Conservation (phyloP, 1,140 invertebrate species). For the Dinothrombium tinctorium region DNA sequence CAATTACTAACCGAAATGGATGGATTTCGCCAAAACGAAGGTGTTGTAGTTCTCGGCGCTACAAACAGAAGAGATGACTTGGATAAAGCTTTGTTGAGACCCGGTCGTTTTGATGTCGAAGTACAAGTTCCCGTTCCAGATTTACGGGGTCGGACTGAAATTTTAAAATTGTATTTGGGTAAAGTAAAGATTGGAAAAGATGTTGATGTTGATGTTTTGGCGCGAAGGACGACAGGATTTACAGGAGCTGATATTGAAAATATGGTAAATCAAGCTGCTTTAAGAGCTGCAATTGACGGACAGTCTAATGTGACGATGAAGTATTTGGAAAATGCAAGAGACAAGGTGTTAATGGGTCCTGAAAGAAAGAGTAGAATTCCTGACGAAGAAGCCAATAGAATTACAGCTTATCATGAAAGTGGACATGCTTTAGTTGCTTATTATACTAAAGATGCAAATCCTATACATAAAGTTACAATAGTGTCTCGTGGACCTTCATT, state of each 20-base stretch:
- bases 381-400: slow-evolving; percentile 71
- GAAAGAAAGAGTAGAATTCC: slow-evolving; percentile 64
- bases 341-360: slow-evolving; percentile 91
- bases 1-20: slow-evolving; percentile 96
- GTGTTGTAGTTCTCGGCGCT: slow-evolving; percentile 89
- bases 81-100: slow-evolving; percentile 75
- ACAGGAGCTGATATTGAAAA: slow-evolving; percentile 39
- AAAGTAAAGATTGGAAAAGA: slow-evolving; percentile 32
- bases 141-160: slow-evolving; percentile 68
- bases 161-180: slow-evolving; percentile 63
- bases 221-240: slow-evolving; percentile 74
- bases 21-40: slow-evolving; percentile 87
- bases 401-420: slow-evolving; percentile 92
- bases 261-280: slow-evolving; percentile 32
- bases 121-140: slow-evolving; percentile 71
- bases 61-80: slow-evolving; percentile 88
- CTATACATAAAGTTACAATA: slow-evolving; percentile 85
- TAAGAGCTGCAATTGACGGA: slow-evolving; percentile 73
- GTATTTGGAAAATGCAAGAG: slow-evolving; percentile 73
- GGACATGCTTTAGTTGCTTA: slow-evolving; percentile 86
- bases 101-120: slow-evolving; percentile 90
- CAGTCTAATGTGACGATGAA: slow-evolving; percentile 60
- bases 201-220: slow-evolving; percentile 59
- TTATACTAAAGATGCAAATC: slow-evolving; percentile 68
- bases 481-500: slow-evolving; percentile 66